These are phyloP conservation scores for Nyctibius grandis DNA, from an alignment of 2,797 vertebrate genomes.

Conservation along the genomic window DNA sequence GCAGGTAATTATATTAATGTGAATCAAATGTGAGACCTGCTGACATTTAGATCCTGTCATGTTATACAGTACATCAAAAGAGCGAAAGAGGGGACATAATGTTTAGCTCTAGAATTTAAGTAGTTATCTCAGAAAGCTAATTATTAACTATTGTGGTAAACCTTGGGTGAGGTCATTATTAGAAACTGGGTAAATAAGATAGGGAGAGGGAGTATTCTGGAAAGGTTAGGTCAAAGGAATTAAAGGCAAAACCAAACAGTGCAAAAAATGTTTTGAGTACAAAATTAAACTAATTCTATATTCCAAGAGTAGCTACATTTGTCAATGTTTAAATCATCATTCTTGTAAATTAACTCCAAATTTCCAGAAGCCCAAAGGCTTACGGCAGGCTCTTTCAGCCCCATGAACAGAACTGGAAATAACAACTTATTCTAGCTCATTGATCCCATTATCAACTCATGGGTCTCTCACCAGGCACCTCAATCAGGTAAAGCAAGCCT, in stretches of 20 bases:
- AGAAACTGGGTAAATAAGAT: not conserved
- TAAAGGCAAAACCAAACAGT: not conserved
- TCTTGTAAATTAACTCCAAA: not conserved
- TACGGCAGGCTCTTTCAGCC: not conserved
- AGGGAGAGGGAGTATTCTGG: not conserved
- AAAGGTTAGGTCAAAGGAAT: not conserved
- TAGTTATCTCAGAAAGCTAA: not conserved
- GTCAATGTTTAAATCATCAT: not conserved
- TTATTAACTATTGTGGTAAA: not conserved
- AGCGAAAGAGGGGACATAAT: not conserved
- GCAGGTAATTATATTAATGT: conserved; percentile 7
- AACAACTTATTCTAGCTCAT: not conserved
- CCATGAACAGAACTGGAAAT: not conserved
- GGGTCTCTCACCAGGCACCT: not conserved
- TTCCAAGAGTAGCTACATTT: not conserved
- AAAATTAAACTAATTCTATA: not conserved
- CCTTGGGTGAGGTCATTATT: not conserved
- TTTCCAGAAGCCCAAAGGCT: not conserved
- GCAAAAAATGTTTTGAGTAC: not conserved
- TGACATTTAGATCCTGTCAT: not conserved
- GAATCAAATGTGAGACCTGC: conserved; percentile 2
- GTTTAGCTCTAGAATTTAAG: not conserved
- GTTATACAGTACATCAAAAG: not conserved
- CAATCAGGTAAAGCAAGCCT: not conserved
- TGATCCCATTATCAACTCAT: not conserved